Evolutionary conservation across 2,888 invertebrate species (phyloP), one percentile per base, ranked within the genome.

Genomic region (Sycophila texana): DNA sequence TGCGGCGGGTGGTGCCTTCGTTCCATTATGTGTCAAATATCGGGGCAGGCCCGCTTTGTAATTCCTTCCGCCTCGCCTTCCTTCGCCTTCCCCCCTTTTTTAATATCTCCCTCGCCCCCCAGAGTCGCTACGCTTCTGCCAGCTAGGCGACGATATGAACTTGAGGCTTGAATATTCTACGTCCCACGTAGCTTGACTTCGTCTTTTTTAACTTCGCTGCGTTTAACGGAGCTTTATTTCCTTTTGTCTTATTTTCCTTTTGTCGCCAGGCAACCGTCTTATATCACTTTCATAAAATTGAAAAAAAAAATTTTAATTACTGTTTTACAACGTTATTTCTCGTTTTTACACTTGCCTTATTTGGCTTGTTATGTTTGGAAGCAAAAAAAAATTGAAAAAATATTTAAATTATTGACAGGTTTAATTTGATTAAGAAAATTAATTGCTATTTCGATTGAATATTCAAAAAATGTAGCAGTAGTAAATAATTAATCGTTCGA

Each of bases 161-260:
- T 89, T 89, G 89, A 88, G 88, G 87, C 88, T 89, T 89, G 87
- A 90, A 90, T 90, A 90, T 89, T 90, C 88, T 86, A 90, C 88
- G 88, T 87, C n/a, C 16, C 14, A 5, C n/a, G n/a, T 7, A 5
- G 55, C 55, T 16, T 55, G n/a, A 18, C 39, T 16, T 18, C n/a
- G 18, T 39, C 39, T 39, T 39, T 5, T 39, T 39, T 39, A 39
- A 39, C 39, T 39, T 39, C 39, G 10, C 4, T 4, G 39, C 63
- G 7, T 61, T 10, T 3, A 4, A n/a, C 60, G 66, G 16, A 4
- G 60, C 60, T 61, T 13, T 20, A 14, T 55, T 18, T 51, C n/a
- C 7, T 18, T 68, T 14, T 55, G n/a, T 14, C 30, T 30, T 14
- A 16, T 20, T 20, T 20, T n/a, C n/a, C 22, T n/a, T 22, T 2